Evolutionary conservation across 2,113 vertebrate species (phyloP), one percentile per base, ranked within the genome.

Genomic region (human): DNA sequence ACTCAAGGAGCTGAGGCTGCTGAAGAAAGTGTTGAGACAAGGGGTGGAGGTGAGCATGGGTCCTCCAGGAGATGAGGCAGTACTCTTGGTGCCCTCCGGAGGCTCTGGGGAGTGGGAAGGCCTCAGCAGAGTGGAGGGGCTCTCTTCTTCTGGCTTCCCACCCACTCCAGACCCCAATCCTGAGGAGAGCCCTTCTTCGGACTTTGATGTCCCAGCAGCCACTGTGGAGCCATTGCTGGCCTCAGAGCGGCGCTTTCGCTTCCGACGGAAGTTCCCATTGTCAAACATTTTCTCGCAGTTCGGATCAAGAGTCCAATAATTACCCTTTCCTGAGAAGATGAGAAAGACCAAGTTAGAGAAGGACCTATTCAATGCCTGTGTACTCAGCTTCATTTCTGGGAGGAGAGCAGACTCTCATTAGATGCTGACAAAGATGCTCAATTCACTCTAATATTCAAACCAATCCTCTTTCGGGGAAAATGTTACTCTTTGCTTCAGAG

Each of bases 271-370:
- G 96, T 99, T 99, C 18, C 99, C 99, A 0, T 99, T 99, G 97
- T 99, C 99, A 89, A 99, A 99, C 99, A 99, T 99, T 98, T 99
- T 99, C 97, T 99, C 99, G 72, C 99, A 99, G 99, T 99, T 99
- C 25, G 99, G 99, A 96, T 99, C 99, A 96, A 99, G 97, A 14
- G 99, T 99, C 99, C 99, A 99, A 97, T 99, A 99, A 97, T 99
- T 99, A 59, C 99, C 99, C 91, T 99, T 99, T 35, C 99, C 99
- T 99, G 94, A 8, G 68, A 27, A 61, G 43, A 70, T 1, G 76
- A 97, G 89, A 61, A 97, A 97, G 3, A 38, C 32, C n/a, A 8
- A 88, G 17, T 94, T 35, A 93, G 93, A 87, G 14, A 72, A n/a
- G 96, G 22, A 70, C 16, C 40, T 11, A 6, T 16, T 20, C 25